A percentile compares a stretch with the other conserved stretches of the same genome.
phyloP scores from a whole-genome alignment of 2,888 invertebrate species.

The Acanthosepion esculentum region DNA sequence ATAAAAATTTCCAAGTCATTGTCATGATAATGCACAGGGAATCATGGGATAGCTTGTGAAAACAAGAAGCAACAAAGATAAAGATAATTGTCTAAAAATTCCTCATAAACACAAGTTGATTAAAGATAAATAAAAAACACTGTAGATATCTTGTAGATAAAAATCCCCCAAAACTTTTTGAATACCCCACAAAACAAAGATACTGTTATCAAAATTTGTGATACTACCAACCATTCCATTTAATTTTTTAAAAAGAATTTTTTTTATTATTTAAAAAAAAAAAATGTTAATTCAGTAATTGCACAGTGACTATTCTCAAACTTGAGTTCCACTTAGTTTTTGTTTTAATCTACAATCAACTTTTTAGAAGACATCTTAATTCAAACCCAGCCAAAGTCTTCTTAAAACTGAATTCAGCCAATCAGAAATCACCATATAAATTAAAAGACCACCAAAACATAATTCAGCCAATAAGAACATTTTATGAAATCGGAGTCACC shows the following conservation, averaged over 20 bases:
- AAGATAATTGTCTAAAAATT: not conserved
- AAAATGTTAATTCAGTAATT: not conserved
- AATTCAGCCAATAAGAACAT: conserved; percentile 4
- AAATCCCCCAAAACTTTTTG: not conserved
- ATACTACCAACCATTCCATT: not conserved
- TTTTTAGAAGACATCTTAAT: not conserved
- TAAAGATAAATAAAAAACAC: not conserved
- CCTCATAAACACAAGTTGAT: not conserved
- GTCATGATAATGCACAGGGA: not conserved
- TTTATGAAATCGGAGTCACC: not conserved
- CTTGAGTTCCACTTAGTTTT: not conserved
- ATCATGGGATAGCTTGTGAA: not conserved
- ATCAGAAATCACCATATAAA: not conserved
- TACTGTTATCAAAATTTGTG: conserved; percentile 21
- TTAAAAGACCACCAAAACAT: not conserved
- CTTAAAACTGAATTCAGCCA: not conserved
- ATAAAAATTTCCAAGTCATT: not conserved
- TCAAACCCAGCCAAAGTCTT: not conserved
- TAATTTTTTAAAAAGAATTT: not conserved
- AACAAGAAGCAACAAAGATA: not conserved
- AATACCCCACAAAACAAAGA: not conserved
- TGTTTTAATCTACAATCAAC: not conserved
- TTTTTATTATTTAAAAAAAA: not conserved
- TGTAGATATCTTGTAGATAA: conserved; percentile 33
- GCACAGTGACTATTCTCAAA: not conserved